Base-by-base conservation (phyloP, 2,888 invertebrate genomes). In the Chymomyza amoena region DNA sequence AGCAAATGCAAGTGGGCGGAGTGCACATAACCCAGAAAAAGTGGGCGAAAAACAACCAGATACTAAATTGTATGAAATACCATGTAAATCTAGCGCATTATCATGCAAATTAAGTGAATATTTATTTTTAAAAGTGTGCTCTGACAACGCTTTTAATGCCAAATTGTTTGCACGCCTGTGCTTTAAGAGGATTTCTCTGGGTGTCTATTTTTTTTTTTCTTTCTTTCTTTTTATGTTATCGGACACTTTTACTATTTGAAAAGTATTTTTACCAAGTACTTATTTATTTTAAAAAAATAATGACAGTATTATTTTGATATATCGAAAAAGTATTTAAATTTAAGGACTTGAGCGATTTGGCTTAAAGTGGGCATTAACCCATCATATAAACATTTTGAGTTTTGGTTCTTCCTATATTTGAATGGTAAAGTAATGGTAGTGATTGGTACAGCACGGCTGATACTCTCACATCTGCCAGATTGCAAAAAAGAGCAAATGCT, bases 101-200 rank as follows among this genome's bases (percentile, higher is more conserved):
- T 79, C 77, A 76, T 73, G 80, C 70, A 76, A 87, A 83, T 87
- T 73, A 82, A 84, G 68, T 74, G 72, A 74, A 76, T 57, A 72
- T 70, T 72, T 76, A 76, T 79, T 75, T 79, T 71, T 76, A 73
- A 75, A 32, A 83, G 67, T 64, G 60, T 68, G 59, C 63, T 59
- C 63, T 61, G 66, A 62, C 68, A 72, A 61, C 57, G 57, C 67
- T 78, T 79, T 79, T 70, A 75, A 69, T 74, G 67, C 45, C 59
- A 75, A 84, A 72, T 68, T 85, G 78, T 72, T 78, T 69, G 67
- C 68, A 75, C 56, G 13, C 32, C 6, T 60, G 32, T 16, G 18
- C 16, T 54, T 54, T 4, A 54, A 56, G 61, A 10, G 64, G 51
- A 68, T 52, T 68, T 61, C 13, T 4, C 7, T 54, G 18, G 18